Evolutionary conservation across 2,797 vertebrate genomes (phyloP).

Genomic region (Chrysocyon brachyurus): DNA sequence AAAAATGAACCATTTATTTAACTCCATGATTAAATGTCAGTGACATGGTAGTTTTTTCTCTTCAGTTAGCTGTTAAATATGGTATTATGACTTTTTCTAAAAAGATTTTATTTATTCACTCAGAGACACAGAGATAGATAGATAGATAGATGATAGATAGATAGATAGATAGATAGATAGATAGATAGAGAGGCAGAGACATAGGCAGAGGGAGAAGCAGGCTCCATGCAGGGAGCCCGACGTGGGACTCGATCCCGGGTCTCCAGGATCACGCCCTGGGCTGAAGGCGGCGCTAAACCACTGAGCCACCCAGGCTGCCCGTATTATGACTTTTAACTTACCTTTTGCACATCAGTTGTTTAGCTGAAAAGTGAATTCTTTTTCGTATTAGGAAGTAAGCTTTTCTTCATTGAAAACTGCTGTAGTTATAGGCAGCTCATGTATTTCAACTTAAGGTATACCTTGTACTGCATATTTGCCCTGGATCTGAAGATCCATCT

Average conservation of each 20-base stretch:
- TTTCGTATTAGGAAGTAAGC: conserved; percentile 55
- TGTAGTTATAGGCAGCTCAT: conserved; percentile 65
- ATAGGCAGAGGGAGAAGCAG: no score
- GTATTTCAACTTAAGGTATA: conserved; percentile 67
- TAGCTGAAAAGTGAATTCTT: conserved; percentile 69
- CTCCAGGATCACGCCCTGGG: no score
- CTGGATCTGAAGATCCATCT: conserved; percentile 69
- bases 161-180: no score
- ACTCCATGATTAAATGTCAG: conserved; percentile 38
- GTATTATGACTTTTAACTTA: conserved; percentile 56
- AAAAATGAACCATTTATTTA: conserved; percentile 55
- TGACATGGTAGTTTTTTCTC: not conserved
- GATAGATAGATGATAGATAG: no score
- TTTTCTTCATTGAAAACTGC: conserved; percentile 60
- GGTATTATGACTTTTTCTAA: not conserved
- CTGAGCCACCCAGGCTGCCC: no score
- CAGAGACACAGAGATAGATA: no score
- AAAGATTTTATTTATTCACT: no score
- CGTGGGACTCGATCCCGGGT: no score
- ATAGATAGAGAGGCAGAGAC: no score
- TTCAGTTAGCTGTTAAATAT: conserved; percentile 50
- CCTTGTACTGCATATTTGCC: conserved; percentile 67
- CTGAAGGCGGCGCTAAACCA: no score
- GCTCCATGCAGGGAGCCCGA: no score
- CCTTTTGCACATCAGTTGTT: conserved; percentile 63